phyloP scores from a whole-genome alignment of 2,888 invertebrate species.

The Tolmerus cingulatus region DNA sequence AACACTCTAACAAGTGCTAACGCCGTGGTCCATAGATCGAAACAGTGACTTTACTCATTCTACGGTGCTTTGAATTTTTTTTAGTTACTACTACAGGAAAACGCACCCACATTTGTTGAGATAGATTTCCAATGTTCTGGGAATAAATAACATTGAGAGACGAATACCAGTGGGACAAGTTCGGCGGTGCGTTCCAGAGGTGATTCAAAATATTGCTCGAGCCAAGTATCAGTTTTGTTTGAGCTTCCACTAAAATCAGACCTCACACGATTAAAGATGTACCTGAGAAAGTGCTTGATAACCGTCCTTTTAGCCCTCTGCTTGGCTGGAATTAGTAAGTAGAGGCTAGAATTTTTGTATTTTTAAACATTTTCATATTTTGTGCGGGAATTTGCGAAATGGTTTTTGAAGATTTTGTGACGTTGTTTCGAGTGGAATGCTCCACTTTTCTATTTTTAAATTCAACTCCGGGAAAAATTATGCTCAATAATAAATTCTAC shows the following conservation, averaged over 20 bases:
- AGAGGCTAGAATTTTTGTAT: background rate
- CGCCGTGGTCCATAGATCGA: background rate
- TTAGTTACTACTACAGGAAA: background rate
- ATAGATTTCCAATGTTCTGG: background rate
- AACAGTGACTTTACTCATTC: background rate
- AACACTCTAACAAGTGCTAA: background rate
- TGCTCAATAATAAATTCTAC: background rate
- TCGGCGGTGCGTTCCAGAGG: background rate
- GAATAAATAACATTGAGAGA: background rate
- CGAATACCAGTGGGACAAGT: background rate
- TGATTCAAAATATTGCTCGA: background rate
- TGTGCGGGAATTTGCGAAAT: background rate
- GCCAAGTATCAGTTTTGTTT: background rate
- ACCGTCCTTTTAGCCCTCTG: conserved; percentile 3
- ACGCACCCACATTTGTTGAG: background rate
- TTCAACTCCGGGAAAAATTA: background rate
- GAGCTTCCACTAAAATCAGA: background rate
- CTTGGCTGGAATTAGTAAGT: conserved; percentile 18
- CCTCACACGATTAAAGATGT: background rate
- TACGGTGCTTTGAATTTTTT: background rate
- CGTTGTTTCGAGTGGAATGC: background rate
- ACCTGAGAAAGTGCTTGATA: background rate
- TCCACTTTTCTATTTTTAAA: background rate
- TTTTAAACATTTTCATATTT: background rate
- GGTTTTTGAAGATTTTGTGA: background rate